A percentile compares a stretch with the other conserved stretches of the same genome.
These are phyloP conservation scores for Sphenodon punctatus DNA, from an alignment of 2,797 vertebrate species.

Conservation along the genomic window DNA sequence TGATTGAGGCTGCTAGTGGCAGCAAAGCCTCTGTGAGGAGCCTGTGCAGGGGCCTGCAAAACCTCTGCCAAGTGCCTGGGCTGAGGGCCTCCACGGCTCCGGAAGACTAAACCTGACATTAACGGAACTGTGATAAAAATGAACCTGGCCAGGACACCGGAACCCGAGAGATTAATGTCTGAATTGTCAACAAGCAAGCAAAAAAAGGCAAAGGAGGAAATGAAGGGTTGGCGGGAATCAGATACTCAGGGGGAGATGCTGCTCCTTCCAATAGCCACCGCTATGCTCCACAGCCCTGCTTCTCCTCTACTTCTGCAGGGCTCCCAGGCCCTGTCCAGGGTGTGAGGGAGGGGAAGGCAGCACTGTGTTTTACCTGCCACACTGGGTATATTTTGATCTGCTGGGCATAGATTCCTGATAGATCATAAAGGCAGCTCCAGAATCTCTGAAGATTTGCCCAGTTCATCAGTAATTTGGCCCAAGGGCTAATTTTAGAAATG, in stretches of 20 bases:
- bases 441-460: not conserved
- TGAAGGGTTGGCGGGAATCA: constrained; percentile 54
- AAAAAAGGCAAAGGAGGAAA: constrained; percentile 53
- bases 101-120: constrained; percentile 79
- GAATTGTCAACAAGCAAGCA: constrained; percentile 71
- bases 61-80: constrained; percentile 35
- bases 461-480: not conserved
- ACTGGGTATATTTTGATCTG: not conserved
- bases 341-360: not conserved
- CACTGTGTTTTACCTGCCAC: not conserved
- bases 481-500: not conserved
- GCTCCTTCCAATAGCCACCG: not conserved
- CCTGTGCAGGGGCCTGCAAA: constrained; percentile 38
- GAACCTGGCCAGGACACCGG: constrained; percentile 74
- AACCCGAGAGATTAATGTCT: constrained; percentile 75
- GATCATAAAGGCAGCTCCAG: not conserved
- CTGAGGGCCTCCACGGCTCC: constrained; percentile 57
- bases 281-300: not conserved
- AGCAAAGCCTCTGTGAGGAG: constrained; percentile 32
- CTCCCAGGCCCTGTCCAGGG: not conserved
- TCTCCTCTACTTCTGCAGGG: constrained; percentile 1
- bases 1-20: constrained; percentile 59
- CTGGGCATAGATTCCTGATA: not conserved
- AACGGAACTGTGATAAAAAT: constrained; percentile 82
- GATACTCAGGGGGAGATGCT: not conserved